phyloP scores from a whole-genome alignment of 2,888 invertebrate species.

The Salpingus planirostris region DNA sequence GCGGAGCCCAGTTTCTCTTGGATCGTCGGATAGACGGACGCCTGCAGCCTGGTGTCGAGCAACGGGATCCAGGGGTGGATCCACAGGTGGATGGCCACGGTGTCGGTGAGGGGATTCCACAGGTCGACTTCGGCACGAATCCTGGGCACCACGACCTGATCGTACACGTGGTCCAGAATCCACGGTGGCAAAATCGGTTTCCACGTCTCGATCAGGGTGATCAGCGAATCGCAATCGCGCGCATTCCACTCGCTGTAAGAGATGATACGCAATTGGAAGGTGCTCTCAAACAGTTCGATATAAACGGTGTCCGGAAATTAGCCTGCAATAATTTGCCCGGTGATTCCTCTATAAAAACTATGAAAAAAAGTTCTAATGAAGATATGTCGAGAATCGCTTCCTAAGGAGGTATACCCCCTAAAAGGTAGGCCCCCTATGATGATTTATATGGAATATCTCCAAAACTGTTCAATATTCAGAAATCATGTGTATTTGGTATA shows the following conservation, averaged over 20 bases:
- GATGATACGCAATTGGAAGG: too few species aligned
- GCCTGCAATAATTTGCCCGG: too few species aligned
- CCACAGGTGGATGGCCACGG: conserved; percentile 94
- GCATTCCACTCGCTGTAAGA: conserved; percentile 69
- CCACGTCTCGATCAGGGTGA: conserved; percentile 76
- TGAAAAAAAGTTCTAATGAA: too few species aligned
- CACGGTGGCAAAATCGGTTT: conserved; percentile 68
- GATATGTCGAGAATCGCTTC: too few species aligned
- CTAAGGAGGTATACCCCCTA: too few species aligned
- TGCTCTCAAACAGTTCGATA: too few species aligned
- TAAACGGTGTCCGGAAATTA: too few species aligned
- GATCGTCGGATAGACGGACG: conserved; percentile 75
- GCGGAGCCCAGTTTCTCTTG: conserved; percentile 85
- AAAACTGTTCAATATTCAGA: too few species aligned
- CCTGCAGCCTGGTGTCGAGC: conserved; percentile 43
- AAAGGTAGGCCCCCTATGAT: too few species aligned
- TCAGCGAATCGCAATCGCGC: conserved; percentile 67
- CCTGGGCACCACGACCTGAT: conserved; percentile 71
- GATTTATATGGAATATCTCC: too few species aligned
- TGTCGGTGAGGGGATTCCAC: conserved; percentile 95
- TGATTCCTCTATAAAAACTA: too few species aligned
- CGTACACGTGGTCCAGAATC: conserved; percentile 74
- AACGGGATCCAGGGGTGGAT: conserved; percentile 92
- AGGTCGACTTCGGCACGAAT: conserved; percentile 66
- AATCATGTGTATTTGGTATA: too few species aligned